phyloP scores from a whole-genome alignment of 2,113 vertebrate species.

The Ceratotherium simum region DNA sequence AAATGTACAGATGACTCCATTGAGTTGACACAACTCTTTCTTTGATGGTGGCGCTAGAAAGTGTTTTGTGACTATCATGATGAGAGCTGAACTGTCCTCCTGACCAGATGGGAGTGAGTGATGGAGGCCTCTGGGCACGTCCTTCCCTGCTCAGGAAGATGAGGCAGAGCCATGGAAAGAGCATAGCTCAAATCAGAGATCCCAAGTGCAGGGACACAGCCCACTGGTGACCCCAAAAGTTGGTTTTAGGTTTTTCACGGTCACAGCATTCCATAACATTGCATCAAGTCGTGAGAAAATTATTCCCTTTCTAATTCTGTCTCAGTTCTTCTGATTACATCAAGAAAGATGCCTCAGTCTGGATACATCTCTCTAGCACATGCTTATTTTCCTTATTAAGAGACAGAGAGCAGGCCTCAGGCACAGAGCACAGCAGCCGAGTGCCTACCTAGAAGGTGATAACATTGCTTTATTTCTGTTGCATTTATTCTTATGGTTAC shows the following conservation, averaged over 20 bases:
- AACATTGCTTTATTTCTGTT: background rate
- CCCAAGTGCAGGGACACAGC: background rate
- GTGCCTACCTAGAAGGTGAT: background rate
- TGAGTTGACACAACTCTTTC: background rate
- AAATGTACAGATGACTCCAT: background rate
- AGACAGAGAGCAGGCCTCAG: background rate
- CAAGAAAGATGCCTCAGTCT: background rate
- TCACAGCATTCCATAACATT: fast-evolving
- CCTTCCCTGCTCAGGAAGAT: background rate
- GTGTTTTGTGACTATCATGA: background rate
- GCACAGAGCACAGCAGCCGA: background rate
- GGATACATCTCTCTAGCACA: background rate
- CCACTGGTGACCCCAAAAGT: background rate
- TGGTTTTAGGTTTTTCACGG: background rate
- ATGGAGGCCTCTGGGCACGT: background rate
- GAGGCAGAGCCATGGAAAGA: fast-evolving
- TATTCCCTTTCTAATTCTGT: background rate
- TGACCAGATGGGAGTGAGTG: background rate
- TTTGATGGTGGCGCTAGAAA: background rate
- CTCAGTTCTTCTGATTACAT: background rate
- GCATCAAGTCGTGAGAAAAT: background rate
- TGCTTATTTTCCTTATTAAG: background rate
- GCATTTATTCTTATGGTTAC: background rate
- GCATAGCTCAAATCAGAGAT: no score
- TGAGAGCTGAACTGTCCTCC: background rate